Evolutionary conservation across 2,113 vertebrate species (phyloP).

Genomic region (Galbula dea): DNA sequence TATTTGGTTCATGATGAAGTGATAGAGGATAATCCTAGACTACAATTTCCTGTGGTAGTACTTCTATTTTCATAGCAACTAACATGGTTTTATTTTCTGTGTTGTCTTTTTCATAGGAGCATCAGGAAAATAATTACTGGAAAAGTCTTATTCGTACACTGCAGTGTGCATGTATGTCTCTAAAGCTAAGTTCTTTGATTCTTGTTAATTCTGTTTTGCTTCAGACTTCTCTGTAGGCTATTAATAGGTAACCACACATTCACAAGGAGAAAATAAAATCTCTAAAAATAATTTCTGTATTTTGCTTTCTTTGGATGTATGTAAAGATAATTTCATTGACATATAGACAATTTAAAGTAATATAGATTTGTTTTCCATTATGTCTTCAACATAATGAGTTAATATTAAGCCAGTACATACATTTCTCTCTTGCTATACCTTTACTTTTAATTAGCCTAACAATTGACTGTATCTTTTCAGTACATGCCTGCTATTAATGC

Average conservation of each 20-base stretch:
- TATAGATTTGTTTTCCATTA: not conserved
- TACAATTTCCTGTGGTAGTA: not conserved
- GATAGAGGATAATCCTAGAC: not conserved
- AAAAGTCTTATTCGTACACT: not conserved
- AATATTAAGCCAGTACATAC: not conserved
- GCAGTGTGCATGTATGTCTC: not conserved
- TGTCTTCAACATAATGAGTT: not conserved
- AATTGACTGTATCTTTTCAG: not conserved
- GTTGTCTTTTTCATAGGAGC: not conserved
- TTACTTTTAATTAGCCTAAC: constrained; percentile 18
- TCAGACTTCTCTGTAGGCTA: not conserved
- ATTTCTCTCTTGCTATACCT: not conserved
- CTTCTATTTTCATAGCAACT: not conserved
- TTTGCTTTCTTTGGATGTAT: not conserved
- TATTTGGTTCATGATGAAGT: not conserved
- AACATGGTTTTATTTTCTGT: not conserved
- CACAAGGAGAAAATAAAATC: not conserved
- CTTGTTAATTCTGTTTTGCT: not conserved
- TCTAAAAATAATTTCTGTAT: not conserved
- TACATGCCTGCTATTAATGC: not conserved
- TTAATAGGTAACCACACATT: not conserved
- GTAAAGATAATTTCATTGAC: not conserved
- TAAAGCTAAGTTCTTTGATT: not conserved
- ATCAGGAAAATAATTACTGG: not conserved
- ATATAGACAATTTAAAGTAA: not conserved